Conservation (phyloP, 2,888 invertebrate genomes). For the Dasypogon diadema region DNA sequence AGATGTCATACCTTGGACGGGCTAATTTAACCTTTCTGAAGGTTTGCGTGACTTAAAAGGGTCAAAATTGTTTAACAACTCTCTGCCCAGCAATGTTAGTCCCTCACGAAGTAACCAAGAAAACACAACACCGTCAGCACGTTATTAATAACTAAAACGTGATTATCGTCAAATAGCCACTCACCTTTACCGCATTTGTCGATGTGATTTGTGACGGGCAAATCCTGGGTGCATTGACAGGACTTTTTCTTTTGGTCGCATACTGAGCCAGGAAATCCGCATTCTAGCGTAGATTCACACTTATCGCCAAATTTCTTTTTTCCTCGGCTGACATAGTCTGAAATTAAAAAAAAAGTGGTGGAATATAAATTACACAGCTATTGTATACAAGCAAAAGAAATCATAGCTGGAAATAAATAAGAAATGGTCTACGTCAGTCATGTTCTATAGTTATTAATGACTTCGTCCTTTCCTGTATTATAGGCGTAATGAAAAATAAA, state of each 20-base stretch:
- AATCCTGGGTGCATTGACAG: conserved; percentile 80
- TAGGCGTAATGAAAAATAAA: too few species aligned
- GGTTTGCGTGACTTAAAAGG: neutral
- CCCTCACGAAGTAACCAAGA: neutral
- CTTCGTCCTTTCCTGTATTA: too few species aligned
- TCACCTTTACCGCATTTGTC: conserved; percentile 88
- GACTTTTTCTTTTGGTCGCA: conserved; percentile 78
- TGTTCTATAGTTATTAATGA: too few species aligned
- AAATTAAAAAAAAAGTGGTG: conserved; percentile 20
- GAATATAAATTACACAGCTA: too few species aligned
- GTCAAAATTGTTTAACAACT: neutral
- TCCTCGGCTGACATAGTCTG: conserved; percentile 72
- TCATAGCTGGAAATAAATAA: too few species aligned
- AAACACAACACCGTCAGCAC: neutral
- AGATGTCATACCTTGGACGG: neutral
- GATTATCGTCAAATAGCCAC: conserved; percentile 60
- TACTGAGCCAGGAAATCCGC: conserved; percentile 80
- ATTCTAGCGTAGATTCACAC: conserved; percentile 78
- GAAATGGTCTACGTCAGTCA: too few species aligned
- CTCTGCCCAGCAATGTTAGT: neutral
- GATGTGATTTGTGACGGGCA: conserved; percentile 83
- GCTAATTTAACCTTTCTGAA: neutral
- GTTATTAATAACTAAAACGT: conserved; percentile 19
- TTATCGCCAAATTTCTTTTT: conserved; percentile 81
- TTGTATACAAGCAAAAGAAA: too few species aligned